These are phyloP conservation scores for Fratercula arctica DNA, from an alignment of 2,797 vertebrate species.

Conservation along the genomic window DNA sequence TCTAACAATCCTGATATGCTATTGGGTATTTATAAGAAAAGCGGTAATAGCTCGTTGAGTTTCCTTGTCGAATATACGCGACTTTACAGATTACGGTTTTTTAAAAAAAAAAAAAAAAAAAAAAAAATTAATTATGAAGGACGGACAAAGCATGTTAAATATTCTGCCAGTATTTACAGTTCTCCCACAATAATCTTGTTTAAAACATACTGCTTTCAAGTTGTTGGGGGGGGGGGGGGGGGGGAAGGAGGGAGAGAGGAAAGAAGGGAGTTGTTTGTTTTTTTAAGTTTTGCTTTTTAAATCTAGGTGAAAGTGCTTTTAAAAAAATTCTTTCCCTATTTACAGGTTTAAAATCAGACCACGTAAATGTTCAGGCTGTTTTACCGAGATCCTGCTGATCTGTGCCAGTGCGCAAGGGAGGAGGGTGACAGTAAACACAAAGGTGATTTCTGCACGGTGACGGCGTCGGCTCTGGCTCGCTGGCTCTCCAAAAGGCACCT, in stretches of 20 bases:
- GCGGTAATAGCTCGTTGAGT: constrained; percentile 74
- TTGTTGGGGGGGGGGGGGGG: background rate
- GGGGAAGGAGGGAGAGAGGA: background rate
- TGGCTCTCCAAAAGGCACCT: constrained; percentile 77
- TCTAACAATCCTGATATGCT: constrained; percentile 74
- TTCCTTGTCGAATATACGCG: constrained; percentile 76
- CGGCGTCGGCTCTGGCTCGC: constrained; percentile 55
- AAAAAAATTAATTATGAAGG: constrained; percentile 69
- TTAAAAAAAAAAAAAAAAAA: background rate
- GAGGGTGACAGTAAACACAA: constrained; percentile 78
- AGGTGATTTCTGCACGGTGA: constrained; percentile 32
- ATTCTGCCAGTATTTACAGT: constrained; percentile 84
- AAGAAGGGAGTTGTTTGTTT: background rate
- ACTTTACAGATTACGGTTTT: constrained; percentile 75
- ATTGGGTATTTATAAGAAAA: constrained; percentile 74
- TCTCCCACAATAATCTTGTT: constrained; percentile 78
- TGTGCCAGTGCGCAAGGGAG: constrained; percentile 54
- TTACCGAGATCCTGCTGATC: constrained; percentile 53
- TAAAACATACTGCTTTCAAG: constrained; percentile 77
- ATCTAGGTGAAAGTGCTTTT: constrained; percentile 99
- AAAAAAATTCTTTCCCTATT: constrained; percentile 95
- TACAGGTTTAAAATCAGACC: constrained; percentile 89
- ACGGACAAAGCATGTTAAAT: constrained; percentile 83
- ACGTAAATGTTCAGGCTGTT: constrained; percentile 70
- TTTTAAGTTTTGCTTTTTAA: constrained; percentile 88